Conservation (phyloP, 2,888 invertebrate species). For the Empis livida region DNA sequence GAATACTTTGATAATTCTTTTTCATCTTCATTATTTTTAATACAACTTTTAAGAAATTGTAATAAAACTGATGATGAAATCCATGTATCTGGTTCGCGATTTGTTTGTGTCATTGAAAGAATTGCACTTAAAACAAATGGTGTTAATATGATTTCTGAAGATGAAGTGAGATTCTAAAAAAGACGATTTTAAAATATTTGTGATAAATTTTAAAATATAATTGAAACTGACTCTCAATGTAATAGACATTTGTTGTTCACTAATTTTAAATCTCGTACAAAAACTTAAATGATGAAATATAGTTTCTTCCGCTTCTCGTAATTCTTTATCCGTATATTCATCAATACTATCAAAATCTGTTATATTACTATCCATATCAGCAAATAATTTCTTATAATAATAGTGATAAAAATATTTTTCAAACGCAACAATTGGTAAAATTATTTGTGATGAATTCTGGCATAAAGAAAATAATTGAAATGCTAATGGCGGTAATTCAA, state of each 20-base stretch:
- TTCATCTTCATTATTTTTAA: conserved; percentile 36
- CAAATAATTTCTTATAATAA: conserved; percentile 33
- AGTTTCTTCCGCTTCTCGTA: conserved; percentile 47
- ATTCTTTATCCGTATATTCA: conserved; percentile 36
- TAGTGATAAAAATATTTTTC: conserved; percentile 39
- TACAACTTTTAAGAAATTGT: conserved; percentile 28
- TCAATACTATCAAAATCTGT: conserved; percentile 34
- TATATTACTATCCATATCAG: conserved; percentile 29
- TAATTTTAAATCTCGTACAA: conserved; percentile 31
- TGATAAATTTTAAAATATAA: neutral
- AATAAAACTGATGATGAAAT: conserved; percentile 25
- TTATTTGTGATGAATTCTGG: conserved; percentile 27
- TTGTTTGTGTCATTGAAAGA: conserved; percentile 34
- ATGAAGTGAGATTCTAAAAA: conserved; percentile 38
- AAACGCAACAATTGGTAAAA: conserved; percentile 37
- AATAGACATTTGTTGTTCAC: conserved; percentile 26
- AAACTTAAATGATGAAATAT: conserved; percentile 44
- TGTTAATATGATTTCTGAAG: conserved; percentile 46
- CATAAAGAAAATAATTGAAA: conserved; percentile 48
- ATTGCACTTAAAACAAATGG: conserved; percentile 50
- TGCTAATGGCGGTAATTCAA: conserved; percentile 48
- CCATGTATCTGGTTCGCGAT: conserved; percentile 31
- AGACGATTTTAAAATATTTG: conserved; percentile 5
- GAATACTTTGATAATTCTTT: conserved; percentile 32
- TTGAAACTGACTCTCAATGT: conserved; percentile 21